Conservation (phyloP, 2,113 vertebrate genomes). For the Dolichallabes microphthalmus region DNA sequence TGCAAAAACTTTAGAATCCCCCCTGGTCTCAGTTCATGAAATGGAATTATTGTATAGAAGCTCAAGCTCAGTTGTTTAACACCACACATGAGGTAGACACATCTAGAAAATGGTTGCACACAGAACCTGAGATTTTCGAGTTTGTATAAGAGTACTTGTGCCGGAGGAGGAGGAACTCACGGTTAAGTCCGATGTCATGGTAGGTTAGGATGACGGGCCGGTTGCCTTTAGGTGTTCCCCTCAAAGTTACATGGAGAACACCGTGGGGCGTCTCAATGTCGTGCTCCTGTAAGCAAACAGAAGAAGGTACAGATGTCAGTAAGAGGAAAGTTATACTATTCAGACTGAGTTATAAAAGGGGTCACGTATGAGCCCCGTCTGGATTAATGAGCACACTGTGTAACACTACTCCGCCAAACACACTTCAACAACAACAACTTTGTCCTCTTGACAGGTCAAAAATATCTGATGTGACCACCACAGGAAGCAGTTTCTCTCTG, state of each 20-base stretch:
- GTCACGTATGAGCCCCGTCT: not conserved
- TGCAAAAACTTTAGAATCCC: not conserved
- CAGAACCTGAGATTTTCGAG: not conserved
- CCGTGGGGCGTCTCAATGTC: conserved; percentile 90
- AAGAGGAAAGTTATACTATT: not conserved
- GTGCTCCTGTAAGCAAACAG: conserved; percentile 79
- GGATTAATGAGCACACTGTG: not conserved
- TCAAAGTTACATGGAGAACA: conserved; percentile 89
- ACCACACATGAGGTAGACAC: not conserved
- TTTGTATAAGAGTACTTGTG: not conserved
- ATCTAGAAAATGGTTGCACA: not conserved
- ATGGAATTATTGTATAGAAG: not conserved
- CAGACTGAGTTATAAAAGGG: not conserved
- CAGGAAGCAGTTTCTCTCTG: not conserved
- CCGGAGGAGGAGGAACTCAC: conserved; percentile 71
- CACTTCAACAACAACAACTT: not conserved
- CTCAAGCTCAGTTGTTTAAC: not conserved
- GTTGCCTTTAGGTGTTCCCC: conserved; percentile 86
- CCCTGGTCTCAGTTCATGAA: not conserved
- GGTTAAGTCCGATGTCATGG: conserved; percentile 95
- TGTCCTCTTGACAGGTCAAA: not conserved
- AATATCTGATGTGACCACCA: conserved; percentile 3
- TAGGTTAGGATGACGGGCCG: conserved; percentile 93
- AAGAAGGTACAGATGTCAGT: conserved; percentile 14
- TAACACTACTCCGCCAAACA: not conserved